Base-by-base conservation (phyloP, 2,888 invertebrate species). In the Catocala sponsa region DNA sequence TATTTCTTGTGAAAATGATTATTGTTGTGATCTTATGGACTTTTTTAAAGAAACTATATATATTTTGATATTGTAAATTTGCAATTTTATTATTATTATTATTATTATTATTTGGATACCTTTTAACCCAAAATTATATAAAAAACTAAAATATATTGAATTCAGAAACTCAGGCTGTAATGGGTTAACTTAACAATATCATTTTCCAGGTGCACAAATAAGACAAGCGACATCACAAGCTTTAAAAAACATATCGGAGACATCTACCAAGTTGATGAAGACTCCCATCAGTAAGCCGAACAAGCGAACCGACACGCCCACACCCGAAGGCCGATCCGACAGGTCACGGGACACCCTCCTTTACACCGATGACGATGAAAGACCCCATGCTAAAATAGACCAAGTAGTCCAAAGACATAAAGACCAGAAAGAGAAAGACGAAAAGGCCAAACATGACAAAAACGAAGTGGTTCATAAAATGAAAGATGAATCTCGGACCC, bases 331-430 rank as follows among this genome's bases (percentile, higher is more conserved):
- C 12, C 13, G n/a, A 5, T 10, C 73, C 0, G 73, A 81, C 65
- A 68, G 88, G 41, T 90, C 93, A 66, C 86, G 95, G 12, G 84
- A 91, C 55, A 79, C 78, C n/a, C 82, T 96, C 1, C 69, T 95
- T 43, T 96, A 95, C 75, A 86, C 88, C 0, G 85, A 91, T 5
- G 95, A 95, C 5, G 95, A 95, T 52, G 70, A 73, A 10, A 51
- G 32, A 13, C 88, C 89, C 0, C 80, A 95, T 68, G 87, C 84
- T 13, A 92, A 91, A 79, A 91, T 95, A 47, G 95, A 95, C 75
- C 86, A 84, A 48, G 62, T 94, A 0, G 84, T 94, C 0, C 79
- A 87, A 46, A 77, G 85, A 65, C 92, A 92, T 69, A 85, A 85
- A 33, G 85, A 88, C 46, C 82, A 88, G 58, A 88, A 50, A 49